phyloP scores from a whole-genome alignment of 2,888 invertebrate species.

The Cremastobaeus sp. region DNA sequence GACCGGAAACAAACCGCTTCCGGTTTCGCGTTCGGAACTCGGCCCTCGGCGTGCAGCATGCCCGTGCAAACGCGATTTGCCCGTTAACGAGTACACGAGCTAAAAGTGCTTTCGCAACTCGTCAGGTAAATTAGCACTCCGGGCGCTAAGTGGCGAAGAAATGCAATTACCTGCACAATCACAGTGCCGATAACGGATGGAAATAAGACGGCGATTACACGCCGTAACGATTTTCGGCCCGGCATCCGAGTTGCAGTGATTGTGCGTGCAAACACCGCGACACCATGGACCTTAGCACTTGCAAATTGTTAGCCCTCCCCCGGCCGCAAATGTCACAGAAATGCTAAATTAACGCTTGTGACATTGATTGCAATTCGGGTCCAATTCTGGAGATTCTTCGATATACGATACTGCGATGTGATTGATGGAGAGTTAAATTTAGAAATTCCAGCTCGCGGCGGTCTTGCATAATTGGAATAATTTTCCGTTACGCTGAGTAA shows the following conservation, averaged over 20 bases:
- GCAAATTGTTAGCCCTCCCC: slow-evolving; percentile 3
- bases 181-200: neutral
- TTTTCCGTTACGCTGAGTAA: neutral
- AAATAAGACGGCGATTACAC: neutral
- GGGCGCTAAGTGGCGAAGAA: neutral
- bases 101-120: slow-evolving; percentile 21
- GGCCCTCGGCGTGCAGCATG: slow-evolving; percentile 1
- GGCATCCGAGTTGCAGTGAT: neutral
- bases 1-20: too few relatives aligned
- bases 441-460: neutral
- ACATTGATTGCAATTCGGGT: slow-evolving; percentile 9
- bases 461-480: neutral
- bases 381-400: slow-evolving; percentile 5
- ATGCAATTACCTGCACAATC: slow-evolving; percentile 6
- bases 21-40: neutral
- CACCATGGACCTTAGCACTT: slow-evolving; percentile 20
- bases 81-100: slow-evolving; percentile 7
- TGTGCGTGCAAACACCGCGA: neutral
- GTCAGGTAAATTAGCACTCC: slow-evolving; percentile 15
- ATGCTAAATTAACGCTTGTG: slow-evolving; percentile 31
- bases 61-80: neutral
- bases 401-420: neutral
- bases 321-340: slow-evolving; percentile 31
- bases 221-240: neutral
- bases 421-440: slow-evolving; percentile 4